A percentile compares a stretch with the other conserved stretches of the same genome.
These are phyloP conservation scores for Drosophila sucinea DNA, from an alignment of 1,140 invertebrate genomes.

Conservation along the genomic window DNA sequence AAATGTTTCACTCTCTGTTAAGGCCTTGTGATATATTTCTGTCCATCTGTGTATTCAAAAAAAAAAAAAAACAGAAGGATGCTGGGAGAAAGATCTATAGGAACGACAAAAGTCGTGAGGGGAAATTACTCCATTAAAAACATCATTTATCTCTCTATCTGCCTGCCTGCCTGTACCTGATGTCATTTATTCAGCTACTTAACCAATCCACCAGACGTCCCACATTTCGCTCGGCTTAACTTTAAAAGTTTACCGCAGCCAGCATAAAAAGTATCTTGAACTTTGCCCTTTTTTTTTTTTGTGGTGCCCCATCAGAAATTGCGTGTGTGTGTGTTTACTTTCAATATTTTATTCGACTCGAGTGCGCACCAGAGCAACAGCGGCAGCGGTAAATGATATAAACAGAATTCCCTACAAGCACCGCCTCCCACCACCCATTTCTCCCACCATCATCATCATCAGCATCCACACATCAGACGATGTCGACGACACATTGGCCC, in stretches of 20 bases:
- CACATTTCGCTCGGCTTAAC: constrained; percentile 28
- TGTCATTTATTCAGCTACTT: constrained; percentile 36
- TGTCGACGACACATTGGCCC: constrained; percentile 66
- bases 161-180: constrained; percentile 17
- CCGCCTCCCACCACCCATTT: too few relatives aligned
- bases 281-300: constrained; percentile 47
- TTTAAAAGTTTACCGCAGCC: constrained; percentile 3
- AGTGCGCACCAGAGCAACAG: constrained; percentile 4
- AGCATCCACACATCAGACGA: constrained; percentile 15
- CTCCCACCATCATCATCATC: constrained; percentile 13
- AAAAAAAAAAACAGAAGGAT: too few relatives aligned
- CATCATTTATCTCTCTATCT: constrained; percentile 18
- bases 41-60: too few relatives aligned
- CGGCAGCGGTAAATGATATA: constrained; percentile 20
- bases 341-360: constrained; percentile 18
- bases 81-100: too few relatives aligned
- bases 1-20: background rate
- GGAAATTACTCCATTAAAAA: background rate
- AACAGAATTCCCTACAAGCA: constrained; percentile 30
- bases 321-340: constrained; percentile 20
- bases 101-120: too few relatives aligned
- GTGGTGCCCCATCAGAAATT: constrained; percentile 20
- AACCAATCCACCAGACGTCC: constrained; percentile 30
- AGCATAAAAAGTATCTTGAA: constrained; percentile 29
- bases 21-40: too few relatives aligned